Evolutionary conservation across 2,888 invertebrate genomes (phyloP), one percentile per base, ranked within the genome.

Genomic region (Lydus trimaculatus): DNA sequence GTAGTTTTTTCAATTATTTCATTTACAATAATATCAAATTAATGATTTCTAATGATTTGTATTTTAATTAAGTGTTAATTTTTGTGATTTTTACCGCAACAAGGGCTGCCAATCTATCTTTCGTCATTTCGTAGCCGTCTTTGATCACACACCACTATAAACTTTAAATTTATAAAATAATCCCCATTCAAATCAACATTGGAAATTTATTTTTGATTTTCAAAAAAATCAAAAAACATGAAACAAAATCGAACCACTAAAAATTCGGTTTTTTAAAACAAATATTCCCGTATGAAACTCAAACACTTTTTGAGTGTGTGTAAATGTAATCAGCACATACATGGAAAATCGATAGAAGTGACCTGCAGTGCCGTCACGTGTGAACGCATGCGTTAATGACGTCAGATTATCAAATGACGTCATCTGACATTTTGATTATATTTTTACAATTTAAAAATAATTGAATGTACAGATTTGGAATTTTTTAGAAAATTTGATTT

Each of bases 61-160:
- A n/a, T n/a, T n/a, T n/a, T n/a, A n/a, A n/a, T n/a, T n/a, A n/a
- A n/a, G n/a, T n/a, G n/a, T n/a, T n/a, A n/a, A n/a, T n/a, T n/a
- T n/a, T n/a, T n/a, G 25, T n/a, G 31, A 48, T 59, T 65, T 65
- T 71, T 89, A 94, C 95, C 91, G 96, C 96, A 90, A 95, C 95
- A 84, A 96, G 91, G 87, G 96, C 96, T 89, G 95, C 95, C 91
- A 96, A 92, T 92, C 96, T 95, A 91, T 96, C 96, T 92, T 96
- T 96, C 89, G 96, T 96, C 96, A 96, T 96, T 87, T 85, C 90
- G 86, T 56, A 87, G 83, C 85, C 86, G 87, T 86, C 81, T 77
- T 78, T 79, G 87, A 88, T 89, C 89, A 90, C 90, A 89, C 89
- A 89, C 89, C 89, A 90, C 89, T 90, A 91, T 85, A 89, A 90